phyloP scores from a whole-genome alignment of 1,140 invertebrate genomes.

The Vanessa tameamea region DNA sequence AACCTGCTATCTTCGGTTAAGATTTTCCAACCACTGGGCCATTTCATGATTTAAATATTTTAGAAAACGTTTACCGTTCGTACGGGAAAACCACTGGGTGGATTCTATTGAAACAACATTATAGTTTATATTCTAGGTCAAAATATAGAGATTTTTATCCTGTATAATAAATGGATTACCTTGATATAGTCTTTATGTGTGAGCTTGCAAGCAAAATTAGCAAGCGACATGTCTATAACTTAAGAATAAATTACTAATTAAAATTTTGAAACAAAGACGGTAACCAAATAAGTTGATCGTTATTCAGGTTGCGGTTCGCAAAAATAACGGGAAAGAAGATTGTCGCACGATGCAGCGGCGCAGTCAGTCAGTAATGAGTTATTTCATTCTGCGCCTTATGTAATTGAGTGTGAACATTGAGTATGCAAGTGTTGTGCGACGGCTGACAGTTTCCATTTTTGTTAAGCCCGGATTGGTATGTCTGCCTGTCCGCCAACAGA shows the following conservation, averaged over 20 bases:
- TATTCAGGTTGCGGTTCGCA: neutral
- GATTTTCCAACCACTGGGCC: too few relatives aligned
- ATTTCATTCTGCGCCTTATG: slow-evolving; percentile 11
- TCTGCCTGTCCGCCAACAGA: slow-evolving; percentile 28
- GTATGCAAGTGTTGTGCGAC: neutral
- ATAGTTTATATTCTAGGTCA: too few relatives aligned
- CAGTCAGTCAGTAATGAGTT: neutral
- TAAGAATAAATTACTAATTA: neutral
- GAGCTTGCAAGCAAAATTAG: too few relatives aligned
- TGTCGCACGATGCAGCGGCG: slow-evolving; percentile 2
- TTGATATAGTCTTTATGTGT: too few relatives aligned
- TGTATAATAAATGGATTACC: too few relatives aligned
- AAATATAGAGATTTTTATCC: too few relatives aligned
- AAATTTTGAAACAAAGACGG: neutral
- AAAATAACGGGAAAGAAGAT: neutral
- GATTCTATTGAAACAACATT: too few relatives aligned
- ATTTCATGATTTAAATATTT: too few relatives aligned
- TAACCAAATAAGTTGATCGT: neutral
- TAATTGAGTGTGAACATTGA: slow-evolving; percentile 20
- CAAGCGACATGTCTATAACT: too few relatives aligned
- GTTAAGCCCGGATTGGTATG: slow-evolving; percentile 13
- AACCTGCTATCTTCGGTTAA: too few relatives aligned
- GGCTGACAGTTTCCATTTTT: slow-evolving; percentile 16
- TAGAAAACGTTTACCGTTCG: too few relatives aligned
- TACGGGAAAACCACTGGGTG: too few relatives aligned